These are phyloP conservation scores for Limnephilus auricula DNA, from an alignment of 2,888 invertebrate genomes.

Conservation along the genomic window DNA sequence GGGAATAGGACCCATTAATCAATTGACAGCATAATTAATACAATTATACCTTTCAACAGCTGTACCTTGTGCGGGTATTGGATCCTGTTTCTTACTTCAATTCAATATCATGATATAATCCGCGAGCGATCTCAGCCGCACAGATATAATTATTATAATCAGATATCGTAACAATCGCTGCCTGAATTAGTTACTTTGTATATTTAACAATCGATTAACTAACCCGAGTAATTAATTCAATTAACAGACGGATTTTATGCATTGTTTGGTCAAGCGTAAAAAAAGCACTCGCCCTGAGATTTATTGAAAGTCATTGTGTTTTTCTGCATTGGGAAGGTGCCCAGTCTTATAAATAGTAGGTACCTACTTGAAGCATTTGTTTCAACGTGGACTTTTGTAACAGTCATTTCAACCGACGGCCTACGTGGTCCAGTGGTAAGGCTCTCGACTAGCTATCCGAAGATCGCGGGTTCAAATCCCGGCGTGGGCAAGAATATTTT, in stretches of 20 bases:
- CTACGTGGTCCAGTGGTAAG: too few relatives aligned
- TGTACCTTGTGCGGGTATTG: background rate
- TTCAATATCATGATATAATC: constrained; percentile 11
- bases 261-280: background rate
- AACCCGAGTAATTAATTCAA: constrained; percentile 34
- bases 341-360: background rate
- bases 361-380: background rate
- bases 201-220: constrained; percentile 45
- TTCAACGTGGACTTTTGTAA: background rate
- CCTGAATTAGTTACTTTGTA: background rate
- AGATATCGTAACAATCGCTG: constrained; percentile 18
- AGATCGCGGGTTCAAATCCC: too few relatives aligned
- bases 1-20: constrained; percentile 25
- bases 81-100: constrained; percentile 20
- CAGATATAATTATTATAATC: constrained; percentile 30
- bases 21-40: constrained; percentile 41
- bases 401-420: background rate
- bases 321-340: background rate
- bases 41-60: constrained; percentile 35
- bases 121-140: background rate
- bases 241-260: background rate
- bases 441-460: too few relatives aligned
- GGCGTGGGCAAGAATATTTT: too few relatives aligned
- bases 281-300: background rate
- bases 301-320: background rate